Conservation (phyloP, 2,797 vertebrate genomes). For the Alauda arvensis region DNA sequence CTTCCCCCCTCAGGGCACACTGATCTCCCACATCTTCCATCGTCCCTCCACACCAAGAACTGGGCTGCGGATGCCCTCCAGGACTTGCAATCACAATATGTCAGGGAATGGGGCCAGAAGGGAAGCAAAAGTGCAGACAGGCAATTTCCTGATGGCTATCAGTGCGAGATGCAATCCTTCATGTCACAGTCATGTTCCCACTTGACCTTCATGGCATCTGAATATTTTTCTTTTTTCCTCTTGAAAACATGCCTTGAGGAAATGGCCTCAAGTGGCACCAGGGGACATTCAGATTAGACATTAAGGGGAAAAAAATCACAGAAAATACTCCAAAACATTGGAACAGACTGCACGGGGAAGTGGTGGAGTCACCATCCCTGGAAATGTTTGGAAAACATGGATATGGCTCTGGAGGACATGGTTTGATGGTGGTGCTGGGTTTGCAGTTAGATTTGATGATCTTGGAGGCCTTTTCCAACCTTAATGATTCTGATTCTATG, state of each 20-base stretch:
- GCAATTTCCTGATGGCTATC: slow-evolving; percentile 2
- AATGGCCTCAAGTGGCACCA: background rate
- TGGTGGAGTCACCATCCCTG: background rate
- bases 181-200: background rate
- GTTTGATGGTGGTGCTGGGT: background rate
- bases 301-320: fast-evolving
- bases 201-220: background rate
- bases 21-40: fast-evolving
- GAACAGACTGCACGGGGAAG: background rate
- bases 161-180: background rate
- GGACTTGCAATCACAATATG: fast-evolving
- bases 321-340: background rate
- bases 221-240: background rate
- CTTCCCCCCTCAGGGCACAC: background rate
- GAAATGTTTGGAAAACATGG: background rate
- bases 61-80: fast-evolving
- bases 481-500: background rate
- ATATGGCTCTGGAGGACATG: background rate
- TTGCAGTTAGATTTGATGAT: background rate
- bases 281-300: background rate
- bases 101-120: background rate
- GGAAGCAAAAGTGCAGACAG: background rate
- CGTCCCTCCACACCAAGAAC: fast-evolving
- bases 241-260: background rate
- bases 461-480: background rate